Base-by-base conservation (phyloP, 2,888 invertebrate genomes). In the Unio pictorum region DNA sequence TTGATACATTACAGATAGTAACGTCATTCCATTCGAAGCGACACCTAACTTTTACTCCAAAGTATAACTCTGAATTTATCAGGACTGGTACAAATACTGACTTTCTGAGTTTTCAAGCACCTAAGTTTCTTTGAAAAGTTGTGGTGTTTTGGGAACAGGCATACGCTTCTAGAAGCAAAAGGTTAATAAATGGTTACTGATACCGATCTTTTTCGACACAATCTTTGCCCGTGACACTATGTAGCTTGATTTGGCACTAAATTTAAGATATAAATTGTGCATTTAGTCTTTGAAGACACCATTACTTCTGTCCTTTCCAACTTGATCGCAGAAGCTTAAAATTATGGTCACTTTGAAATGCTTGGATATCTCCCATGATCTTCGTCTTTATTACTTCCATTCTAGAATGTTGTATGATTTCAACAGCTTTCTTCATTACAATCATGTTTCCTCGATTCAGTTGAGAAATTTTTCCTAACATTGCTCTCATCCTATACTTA, bases 121-220 rank as follows among this genome's bases (percentile, higher is more conserved):
- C 55, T 15, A 55, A 64, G 55, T 54, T 55, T 64, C 55, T 55
- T 18, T 30, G n/a, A 54, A 55, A 64, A 64, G 17, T 55, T 55
- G 3, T 64, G 64, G 26, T 64, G 64, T 23, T 64, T 64, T 18
- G 64, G 5, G 55, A 17, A 64, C 1, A 64, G 64, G 23, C 55
- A 64, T n/a, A 45, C 17, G 23, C 55, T 55, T n/a, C 64, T 15
- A 20, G 64, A 64, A n/a, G 64, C 3, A 28, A 64, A 55, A 64
- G 2, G 45, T 64, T 64, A 28, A 55, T 28, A n/a, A 64, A 55
- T 11, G 17, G 28, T n/a, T 55, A n/a, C 18, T 2, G 11, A 17
- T 11, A 30, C 3, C n/a, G 6, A 28, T 26, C 55, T 15, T 15
- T 55, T 23, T 8, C 17, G 3, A 55, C 64, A 64, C 3, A 64